Evolutionary conservation across 2,113 vertebrate species (phyloP), one percentile per base, ranked within the genome.

Genomic region (Ceratotherium simum): DNA sequence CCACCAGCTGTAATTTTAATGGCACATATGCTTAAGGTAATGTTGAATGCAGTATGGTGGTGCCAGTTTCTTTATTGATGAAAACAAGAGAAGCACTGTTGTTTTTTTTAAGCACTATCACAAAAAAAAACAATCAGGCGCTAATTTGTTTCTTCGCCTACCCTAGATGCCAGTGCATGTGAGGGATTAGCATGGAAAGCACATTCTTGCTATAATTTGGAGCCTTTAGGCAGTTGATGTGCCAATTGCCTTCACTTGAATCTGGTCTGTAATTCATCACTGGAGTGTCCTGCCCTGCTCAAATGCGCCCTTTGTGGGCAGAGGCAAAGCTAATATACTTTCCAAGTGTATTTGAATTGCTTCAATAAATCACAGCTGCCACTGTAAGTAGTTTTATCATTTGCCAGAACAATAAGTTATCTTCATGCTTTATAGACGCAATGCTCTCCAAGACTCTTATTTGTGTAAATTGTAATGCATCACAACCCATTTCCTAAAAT

Each of bases 281-380:
- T 1, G 0, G 86, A 8, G 1, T 97, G 94, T 98, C 96, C 98
- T 98, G 31, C 95, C 94, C 98, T 95, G 96, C 96, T 98, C 94
- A 98, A 98, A 98, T 54, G 75, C 0, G 75, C 98, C 98, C 98
- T 99, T 98, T 98, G 98, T 98, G 98, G 98, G 98, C 97, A 98
- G 97, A 98, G 96, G 96, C 91, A 18, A 98, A 98, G 98, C 97
- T 99, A 99, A 99, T 99, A 98, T 83, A 98, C 98, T 99, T 99
- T 99, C 98, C 98, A 98, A 98, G 98, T 98, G 96, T 97, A 56
- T 98, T 98, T 98, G 98, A 99, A 99, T 99, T 99, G 98, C 99
- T 98, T 98, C 98, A 98, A 98, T 99, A 99, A 99, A 99, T 99
- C 99, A 99, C 95, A 96, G 91, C 99, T 99, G 99, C 98, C 98